Evolutionary conservation across 2,797 vertebrate genomes (phyloP).

Genomic region (Peromyscus eremicus): DNA sequence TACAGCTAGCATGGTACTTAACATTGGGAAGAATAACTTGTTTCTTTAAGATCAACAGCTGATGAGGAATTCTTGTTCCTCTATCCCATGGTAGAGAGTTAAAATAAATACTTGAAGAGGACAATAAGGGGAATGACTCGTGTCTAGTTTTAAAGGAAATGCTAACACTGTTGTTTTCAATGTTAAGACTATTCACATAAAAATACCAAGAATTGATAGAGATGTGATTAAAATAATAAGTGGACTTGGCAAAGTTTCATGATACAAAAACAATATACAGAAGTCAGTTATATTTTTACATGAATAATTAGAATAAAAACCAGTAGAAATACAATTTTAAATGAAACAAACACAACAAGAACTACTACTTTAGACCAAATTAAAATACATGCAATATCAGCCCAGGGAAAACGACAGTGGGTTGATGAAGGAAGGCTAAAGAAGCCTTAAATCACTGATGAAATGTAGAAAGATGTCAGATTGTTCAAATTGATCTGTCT

Average conservation of each 20-base stretch:
- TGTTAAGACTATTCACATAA: background rate
- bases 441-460: background rate
- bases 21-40: background rate
- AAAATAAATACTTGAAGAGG: background rate
- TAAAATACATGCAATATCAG: background rate
- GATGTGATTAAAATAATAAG: background rate
- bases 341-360: background rate
- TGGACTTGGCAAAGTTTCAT: background rate
- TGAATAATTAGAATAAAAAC: background rate
- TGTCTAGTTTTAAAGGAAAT: background rate
- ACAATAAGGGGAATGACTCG: background rate
- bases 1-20: background rate
- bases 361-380: background rate
- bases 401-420: background rate
- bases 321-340: constrained; percentile 23
- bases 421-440: background rate
- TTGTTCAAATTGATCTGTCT: background rate
- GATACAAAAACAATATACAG: background rate
- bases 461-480: background rate
- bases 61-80: background rate
- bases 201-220: background rate
- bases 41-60: background rate
- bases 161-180: constrained; percentile 24
- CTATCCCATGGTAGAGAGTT: background rate
- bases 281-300: background rate